These are phyloP conservation scores for Sardinella longiceps DNA, from an alignment of 2,797 vertebrate genomes.

Conservation along the genomic window DNA sequence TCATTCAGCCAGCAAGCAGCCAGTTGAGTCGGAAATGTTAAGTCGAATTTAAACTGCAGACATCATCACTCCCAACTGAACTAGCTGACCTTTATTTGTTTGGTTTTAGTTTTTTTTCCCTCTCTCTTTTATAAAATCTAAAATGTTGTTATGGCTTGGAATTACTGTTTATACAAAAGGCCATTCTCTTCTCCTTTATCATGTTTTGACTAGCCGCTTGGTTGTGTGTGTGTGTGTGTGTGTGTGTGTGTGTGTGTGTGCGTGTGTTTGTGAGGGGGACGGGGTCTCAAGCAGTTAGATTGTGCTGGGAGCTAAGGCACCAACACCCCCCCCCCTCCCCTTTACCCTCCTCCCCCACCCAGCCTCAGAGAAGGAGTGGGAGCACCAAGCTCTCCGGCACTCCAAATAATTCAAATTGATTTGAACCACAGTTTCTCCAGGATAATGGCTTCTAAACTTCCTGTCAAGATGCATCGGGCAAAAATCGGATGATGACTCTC, in stretches of 20 bases:
- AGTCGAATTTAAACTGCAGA: neutral
- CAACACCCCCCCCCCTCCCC: neutral
- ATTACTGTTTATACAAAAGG: neutral
- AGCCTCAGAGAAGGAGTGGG: neutral
- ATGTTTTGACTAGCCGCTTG: neutral
- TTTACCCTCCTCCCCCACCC: too few relatives aligned
- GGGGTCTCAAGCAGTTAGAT: neutral
- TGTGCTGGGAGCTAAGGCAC: neutral
- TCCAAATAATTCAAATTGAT: slow-evolving; percentile 60
- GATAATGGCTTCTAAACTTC: slow-evolving; percentile 61
- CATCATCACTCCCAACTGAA: neutral
- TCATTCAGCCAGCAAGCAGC: neutral
- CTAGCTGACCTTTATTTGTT: slow-evolving; percentile 1
- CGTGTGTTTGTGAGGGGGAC: neutral
- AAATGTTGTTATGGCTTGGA: neutral
- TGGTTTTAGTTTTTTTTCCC: too few relatives aligned
- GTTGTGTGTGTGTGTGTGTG: neutral
- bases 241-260: neutral
- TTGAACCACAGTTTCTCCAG: slow-evolving; percentile 56
- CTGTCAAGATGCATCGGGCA: slow-evolving; percentile 46
- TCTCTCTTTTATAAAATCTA: neutral
- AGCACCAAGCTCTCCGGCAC: slow-evolving; percentile 50
- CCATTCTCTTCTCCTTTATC: neutral
- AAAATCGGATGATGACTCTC: slow-evolving; percentile 23
- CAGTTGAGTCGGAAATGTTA: neutral